Evolutionary conservation across 2,113 vertebrate genomes (phyloP), one percentile per base, ranked within the genome.

Genomic region (Ailuropoda melanoleuca): DNA sequence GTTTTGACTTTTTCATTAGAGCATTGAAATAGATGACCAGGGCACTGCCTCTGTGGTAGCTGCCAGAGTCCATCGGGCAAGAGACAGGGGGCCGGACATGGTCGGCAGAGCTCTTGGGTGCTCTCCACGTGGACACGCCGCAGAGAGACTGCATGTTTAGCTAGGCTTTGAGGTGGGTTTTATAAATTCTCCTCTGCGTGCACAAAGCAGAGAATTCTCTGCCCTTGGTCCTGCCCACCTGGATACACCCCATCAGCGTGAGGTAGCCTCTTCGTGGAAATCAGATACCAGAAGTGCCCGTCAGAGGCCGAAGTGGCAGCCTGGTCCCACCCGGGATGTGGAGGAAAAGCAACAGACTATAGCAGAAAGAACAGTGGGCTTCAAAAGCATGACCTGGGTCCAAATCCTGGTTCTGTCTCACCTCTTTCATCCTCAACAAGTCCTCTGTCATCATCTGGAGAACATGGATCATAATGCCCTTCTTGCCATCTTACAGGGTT

Each of bases 161-260:
- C 72, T 55, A 82, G 78, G 72, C 34, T 93, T 58, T 93, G 92
- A 4, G 66, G 90, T 56, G 48, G 82, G 62, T 85, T 91, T 75
- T 82, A 95, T 88, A 93, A 88, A 82, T 77, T 48, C 82, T 50
- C 39, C 19, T 58, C 37, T 83, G 46, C 58, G 82, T 34, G 78
- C 74, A 90, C 83, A 93, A 84, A 93, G 56, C 18, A 18, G 64
- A 85, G 74, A 46, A 53, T 70, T 94, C 60, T 90, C 88, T n/a
- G 8, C 72, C 80, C 34, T 31, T 9, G 34, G 50, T n/a, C 70
- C 64, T 34, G 7, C 8, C 0, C 2, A 8, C 34, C 46, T 2
- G 43, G 81, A 56, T 21, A 31, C 39, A 19, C 70, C 18, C 70
- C 17, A 0, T 53, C 34, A 12, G 18, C 1, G 0, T 70, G 39